Conservation (phyloP, 2,113 vertebrate species). For the Agelaius tricolor region DNA sequence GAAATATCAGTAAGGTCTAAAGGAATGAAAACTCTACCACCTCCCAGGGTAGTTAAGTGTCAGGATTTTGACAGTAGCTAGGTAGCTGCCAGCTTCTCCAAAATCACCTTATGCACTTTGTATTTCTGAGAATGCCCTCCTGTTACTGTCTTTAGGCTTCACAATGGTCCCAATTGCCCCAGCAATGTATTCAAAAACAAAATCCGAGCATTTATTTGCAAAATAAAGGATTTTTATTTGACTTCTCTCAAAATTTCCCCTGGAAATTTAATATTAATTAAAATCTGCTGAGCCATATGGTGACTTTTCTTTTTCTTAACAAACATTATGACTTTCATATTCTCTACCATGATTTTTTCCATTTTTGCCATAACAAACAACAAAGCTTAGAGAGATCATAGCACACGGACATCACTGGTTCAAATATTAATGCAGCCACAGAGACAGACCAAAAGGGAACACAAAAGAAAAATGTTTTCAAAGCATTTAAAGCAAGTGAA, state of each 20-base stretch:
- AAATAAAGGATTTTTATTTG: constrained; percentile 46
- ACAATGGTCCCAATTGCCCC: not conserved
- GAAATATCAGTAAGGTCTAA: not conserved
- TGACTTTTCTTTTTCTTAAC: constrained; percentile 39
- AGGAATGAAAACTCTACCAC: not conserved
- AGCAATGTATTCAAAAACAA: not conserved
- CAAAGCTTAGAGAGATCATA: not conserved
- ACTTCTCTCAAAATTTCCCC: constrained; percentile 19
- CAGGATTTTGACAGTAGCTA: not conserved
- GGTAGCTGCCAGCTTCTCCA: not conserved
- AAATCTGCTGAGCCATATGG: constrained; percentile 60
- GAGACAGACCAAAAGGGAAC: not conserved
- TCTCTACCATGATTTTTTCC: not conserved
- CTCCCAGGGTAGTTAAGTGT: not conserved
- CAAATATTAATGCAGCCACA: not conserved
- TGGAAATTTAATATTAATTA: constrained; percentile 51
- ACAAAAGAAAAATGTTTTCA: not conserved
- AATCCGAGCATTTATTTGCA: constrained; percentile 24
- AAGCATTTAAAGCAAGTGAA: not conserved
- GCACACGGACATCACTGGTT: not conserved
- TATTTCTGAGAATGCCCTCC: not conserved
- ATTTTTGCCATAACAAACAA: constrained; percentile 46
- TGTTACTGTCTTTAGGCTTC: not conserved
- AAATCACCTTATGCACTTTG: not conserved
- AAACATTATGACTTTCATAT: constrained; percentile 43